Conservation (phyloP, 2,113 vertebrate species). For the Neoarius graeffei region DNA sequence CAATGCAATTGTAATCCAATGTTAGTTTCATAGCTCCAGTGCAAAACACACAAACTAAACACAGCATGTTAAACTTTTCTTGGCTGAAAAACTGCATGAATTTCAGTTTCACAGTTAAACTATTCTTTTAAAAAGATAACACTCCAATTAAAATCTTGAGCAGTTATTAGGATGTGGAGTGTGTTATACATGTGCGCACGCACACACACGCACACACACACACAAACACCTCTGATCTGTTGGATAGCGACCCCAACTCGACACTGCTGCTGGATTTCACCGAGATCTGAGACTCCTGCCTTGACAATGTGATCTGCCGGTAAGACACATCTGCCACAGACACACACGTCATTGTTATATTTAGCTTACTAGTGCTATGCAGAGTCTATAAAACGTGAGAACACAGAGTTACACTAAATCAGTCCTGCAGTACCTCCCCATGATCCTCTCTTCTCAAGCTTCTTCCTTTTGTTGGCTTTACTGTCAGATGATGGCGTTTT, state of each 20-base stretch:
- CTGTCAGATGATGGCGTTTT: slow-evolving; percentile 45
- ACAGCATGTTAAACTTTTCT: neutral
- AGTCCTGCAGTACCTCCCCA: slow-evolving; percentile 59
- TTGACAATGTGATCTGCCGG: slow-evolving; percentile 48
- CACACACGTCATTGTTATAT: neutral
- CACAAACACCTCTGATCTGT: slow-evolving; percentile 73
- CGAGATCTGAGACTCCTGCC: slow-evolving; percentile 79
- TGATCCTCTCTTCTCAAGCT: slow-evolving; percentile 69
- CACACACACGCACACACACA: neutral
- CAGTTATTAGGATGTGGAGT: no score
- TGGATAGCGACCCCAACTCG: slow-evolving; percentile 80
- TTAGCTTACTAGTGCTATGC: neutral
- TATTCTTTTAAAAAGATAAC: neutral
- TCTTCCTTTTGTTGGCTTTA: slow-evolving; percentile 70
- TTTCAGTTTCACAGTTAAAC: neutral
- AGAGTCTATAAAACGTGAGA: neutral
- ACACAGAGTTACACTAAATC: neutral
- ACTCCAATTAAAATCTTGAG: neutral
- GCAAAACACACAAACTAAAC: neutral
- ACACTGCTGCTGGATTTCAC: slow-evolving; percentile 84
- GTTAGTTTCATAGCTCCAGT: neutral
- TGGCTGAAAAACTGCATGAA: neutral
- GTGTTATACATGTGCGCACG: neutral
- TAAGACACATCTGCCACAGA: slow-evolving; percentile 69
- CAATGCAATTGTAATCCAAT: no score